A percentile compares a stretch with the other conserved stretches of the same genome.
phyloP scores from a whole-genome alignment of 2,113 vertebrate genomes.

The Bubo scandiacus region DNA sequence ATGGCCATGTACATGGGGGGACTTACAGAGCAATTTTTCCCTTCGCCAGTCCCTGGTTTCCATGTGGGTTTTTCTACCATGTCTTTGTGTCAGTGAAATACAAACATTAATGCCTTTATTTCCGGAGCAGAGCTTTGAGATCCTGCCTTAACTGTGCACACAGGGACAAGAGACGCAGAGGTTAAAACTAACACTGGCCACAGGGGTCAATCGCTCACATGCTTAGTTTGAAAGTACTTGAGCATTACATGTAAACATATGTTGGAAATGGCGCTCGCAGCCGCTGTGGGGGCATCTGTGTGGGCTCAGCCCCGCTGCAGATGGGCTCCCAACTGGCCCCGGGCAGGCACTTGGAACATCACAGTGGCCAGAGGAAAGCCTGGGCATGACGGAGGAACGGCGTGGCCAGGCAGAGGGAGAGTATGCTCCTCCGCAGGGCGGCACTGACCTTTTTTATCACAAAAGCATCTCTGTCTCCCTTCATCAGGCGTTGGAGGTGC shows the following conservation, averaged over 20 bases:
- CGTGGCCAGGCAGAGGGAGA: background rate
- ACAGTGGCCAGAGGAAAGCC: background rate
- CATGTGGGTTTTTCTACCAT: background rate
- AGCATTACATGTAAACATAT: background rate
- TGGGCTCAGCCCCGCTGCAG: background rate
- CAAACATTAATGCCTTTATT: background rate
- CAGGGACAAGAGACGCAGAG: background rate
- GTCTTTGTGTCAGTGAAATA: background rate
- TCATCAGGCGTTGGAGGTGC: background rate
- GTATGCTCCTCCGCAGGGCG: fast-evolving
- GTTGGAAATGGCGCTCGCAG: background rate
- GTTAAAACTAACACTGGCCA: background rate
- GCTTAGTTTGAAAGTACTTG: background rate
- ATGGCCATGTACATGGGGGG: fast-evolving
- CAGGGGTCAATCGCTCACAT: background rate
- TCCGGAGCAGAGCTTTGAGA: background rate
- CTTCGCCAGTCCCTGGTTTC: background rate
- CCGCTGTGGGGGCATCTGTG: background rate
- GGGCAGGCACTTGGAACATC: background rate
- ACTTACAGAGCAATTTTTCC: background rate
- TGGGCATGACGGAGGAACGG: background rate
- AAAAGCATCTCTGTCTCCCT: background rate
- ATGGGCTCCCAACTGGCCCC: background rate
- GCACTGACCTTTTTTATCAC: background rate
- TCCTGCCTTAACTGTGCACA: background rate